These are phyloP conservation scores for Drosophila jambulina DNA, from an alignment of 1,140 invertebrate genomes.

Conservation along the genomic window DNA sequence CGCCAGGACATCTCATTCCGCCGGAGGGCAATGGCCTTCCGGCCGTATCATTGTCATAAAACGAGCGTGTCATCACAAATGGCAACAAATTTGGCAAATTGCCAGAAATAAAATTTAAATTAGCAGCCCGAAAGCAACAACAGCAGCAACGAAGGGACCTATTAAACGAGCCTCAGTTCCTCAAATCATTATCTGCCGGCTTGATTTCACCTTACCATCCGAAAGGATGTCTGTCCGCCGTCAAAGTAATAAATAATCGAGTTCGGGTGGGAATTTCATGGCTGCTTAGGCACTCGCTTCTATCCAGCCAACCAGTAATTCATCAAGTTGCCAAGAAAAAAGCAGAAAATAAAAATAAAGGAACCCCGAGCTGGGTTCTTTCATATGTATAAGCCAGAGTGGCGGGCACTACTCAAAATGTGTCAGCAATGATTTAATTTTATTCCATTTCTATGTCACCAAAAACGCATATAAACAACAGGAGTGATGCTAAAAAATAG, in stretches of 20 bases:
- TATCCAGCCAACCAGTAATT: slow-evolving; percentile 43
- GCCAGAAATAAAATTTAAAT: slow-evolving; percentile 84
- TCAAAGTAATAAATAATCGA: slow-evolving; percentile 48
- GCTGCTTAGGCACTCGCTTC: slow-evolving; percentile 50
- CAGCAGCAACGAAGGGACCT: slow-evolving; percentile 36
- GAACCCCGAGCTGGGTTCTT: slow-evolving; percentile 36
- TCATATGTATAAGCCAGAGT: slow-evolving; percentile 28
- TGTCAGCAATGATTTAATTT: slow-evolving; percentile 78
- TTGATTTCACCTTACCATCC: slow-evolving; percentile 40
- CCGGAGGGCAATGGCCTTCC: slow-evolving; percentile 34
- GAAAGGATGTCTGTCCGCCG: slow-evolving; percentile 31
- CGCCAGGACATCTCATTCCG: slow-evolving; percentile 1
- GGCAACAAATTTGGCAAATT: slow-evolving; percentile 82
- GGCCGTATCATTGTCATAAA: slow-evolving; percentile 75
- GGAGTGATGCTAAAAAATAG: background rate
- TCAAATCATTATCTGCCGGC: slow-evolving; percentile 43
- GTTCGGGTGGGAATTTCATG: slow-evolving; percentile 36
- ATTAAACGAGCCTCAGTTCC: slow-evolving; percentile 53
- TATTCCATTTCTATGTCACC: slow-evolving; percentile 60
- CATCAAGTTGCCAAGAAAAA: slow-evolving; percentile 57
- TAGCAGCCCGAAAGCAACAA: slow-evolving; percentile 50
- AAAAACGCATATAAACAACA: slow-evolving; percentile 1
- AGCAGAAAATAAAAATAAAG: background rate
- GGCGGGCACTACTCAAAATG: slow-evolving; percentile 61
- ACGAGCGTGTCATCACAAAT: slow-evolving; percentile 80